Evolutionary conservation across 2,888 invertebrate genomes (phyloP).

Genomic region (Epicampocera succincta): DNA sequence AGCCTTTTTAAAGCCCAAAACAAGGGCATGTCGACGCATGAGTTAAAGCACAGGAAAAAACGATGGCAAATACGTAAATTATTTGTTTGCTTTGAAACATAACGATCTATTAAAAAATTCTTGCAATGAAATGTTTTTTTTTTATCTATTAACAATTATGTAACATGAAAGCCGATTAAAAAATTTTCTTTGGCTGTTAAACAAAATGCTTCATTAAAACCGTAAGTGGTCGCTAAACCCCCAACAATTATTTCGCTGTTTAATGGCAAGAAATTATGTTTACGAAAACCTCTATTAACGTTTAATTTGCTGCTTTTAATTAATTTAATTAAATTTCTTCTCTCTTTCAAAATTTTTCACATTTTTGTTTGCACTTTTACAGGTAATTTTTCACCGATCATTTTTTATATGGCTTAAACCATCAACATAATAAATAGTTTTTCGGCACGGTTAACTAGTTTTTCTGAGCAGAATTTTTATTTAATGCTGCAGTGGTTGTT

Average conservation of each 20-base stretch:
- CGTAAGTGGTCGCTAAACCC: slow-evolving; percentile 13
- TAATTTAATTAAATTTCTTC: slow-evolving; percentile 37
- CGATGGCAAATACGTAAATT: too few species aligned
- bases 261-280: background rate
- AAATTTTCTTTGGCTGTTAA: background rate
- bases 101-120: too few species aligned
- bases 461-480: slow-evolving; percentile 45
- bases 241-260: slow-evolving; percentile 10
- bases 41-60: too few species aligned
- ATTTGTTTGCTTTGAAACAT: too few species aligned
- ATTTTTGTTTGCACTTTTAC: slow-evolving; percentile 19
- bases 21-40: too few species aligned
- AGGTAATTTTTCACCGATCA: background rate
- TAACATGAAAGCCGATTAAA: slow-evolving; percentile 15
- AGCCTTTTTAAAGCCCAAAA: too few species aligned
- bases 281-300: slow-evolving; percentile 5
- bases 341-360: background rate
- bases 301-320: slow-evolving; percentile 31
- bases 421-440: slow-evolving; percentile 54
- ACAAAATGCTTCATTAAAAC: slow-evolving; percentile 29
- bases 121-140: background rate
- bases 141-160: slow-evolving; percentile 17
- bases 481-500: slow-evolving; percentile 3
- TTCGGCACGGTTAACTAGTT: slow-evolving; percentile 54
- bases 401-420: slow-evolving; percentile 9